Evolutionary conservation across 2,113 vertebrate species (phyloP).

Genomic region (Gnathonemus longibarbis): DNA sequence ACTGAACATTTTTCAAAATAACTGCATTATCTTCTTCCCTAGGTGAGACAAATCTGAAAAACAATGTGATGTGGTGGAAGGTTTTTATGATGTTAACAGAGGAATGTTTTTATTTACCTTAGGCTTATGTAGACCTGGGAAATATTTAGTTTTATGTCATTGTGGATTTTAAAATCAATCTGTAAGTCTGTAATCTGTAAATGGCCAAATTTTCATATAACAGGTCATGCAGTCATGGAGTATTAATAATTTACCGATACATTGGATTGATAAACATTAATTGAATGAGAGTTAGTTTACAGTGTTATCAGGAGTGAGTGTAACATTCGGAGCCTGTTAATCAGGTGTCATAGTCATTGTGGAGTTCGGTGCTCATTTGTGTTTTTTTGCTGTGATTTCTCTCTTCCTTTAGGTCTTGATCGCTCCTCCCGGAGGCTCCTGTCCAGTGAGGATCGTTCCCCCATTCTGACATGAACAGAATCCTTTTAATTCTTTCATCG

Average conservation of each 20-base stretch:
- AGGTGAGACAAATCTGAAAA: neutral
- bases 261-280: neutral
- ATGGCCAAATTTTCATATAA: neutral
- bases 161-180: neutral
- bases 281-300: neutral
- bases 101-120: neutral
- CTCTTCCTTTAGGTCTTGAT: constrained; percentile 14
- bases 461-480: neutral
- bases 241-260: neutral
- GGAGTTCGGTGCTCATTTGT: neutral
- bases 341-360: neutral
- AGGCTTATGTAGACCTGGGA: neutral
- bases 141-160: neutral
- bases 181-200: neutral
- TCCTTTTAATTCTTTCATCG: neutral
- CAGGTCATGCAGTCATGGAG: neutral
- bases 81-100: neutral
- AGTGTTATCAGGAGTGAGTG: neutral
- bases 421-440: neutral
- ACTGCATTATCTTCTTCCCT: neutral
- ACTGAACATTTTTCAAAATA: neutral
- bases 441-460: neutral
- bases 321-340: neutral
- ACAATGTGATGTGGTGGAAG: neutral
- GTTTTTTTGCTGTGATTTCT: neutral